Evolutionary conservation across 2,113 vertebrate genomes (phyloP), one percentile per base, ranked within the genome.

Genomic region (Dicrurus megarhynchus): DNA sequence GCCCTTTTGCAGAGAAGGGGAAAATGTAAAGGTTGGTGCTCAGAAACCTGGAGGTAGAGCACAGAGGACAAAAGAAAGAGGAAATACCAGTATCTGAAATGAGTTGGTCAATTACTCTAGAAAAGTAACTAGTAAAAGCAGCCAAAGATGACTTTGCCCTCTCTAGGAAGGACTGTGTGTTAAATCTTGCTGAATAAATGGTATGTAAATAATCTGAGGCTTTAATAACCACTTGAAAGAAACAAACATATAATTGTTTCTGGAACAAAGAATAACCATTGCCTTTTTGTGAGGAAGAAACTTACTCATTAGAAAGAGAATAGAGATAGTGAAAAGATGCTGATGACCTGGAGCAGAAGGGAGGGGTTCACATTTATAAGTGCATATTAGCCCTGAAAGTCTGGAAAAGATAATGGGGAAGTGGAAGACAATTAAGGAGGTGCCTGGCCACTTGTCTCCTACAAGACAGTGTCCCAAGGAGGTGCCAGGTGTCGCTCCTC

Each of bases 1-100:
- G 74, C 79, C 79, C 77, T 97, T 95, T 87, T 86, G 87, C 87
- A 95, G 77, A 95, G 93, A 89, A 67, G 44, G 10, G n/a, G 76
- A 84, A 90, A 97, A 94, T 84, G 33, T 79, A 95, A 97, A 97
- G 42, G n/a, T 64, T 96, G 76, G 16, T 20, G 10, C 91, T 89
- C 80, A 47, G 85, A 96, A 97, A 85, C 64, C 32, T 81, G 46
- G 61, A 86, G 12, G 24, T 52, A 37, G 41, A 89, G 59, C 64
- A 89, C 18, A 60, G 57, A 52, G 19, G 8, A 26, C n/a, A 39
- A 94, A 77, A 93, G 76, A 92, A 94, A 95, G 73, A 81, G n/a
- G 67, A 90, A 87, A 81, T 53, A 44, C 13, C 24, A 21, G 35
- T 52, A 37, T 67, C 27, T 65, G 65, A 92, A 78, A 84, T 46